These are phyloP conservation scores for Pampus argenteus DNA, from an alignment of 2,797 vertebrate genomes.

Conservation along the genomic window DNA sequence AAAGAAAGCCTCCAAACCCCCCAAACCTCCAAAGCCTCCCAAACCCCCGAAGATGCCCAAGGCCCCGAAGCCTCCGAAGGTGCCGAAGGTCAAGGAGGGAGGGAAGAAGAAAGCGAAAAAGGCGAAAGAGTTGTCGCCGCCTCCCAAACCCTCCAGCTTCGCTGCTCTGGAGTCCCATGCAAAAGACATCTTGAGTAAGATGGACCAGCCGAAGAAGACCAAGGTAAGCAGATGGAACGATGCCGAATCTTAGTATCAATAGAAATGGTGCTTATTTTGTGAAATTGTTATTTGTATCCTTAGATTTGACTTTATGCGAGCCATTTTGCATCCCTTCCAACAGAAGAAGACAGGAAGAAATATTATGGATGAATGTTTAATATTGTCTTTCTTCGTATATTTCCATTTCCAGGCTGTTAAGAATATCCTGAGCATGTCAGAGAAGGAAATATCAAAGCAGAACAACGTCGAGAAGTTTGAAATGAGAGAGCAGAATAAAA, in stretches of 20 bases:
- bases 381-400: constrained; percentile 5
- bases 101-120: constrained; percentile 96
- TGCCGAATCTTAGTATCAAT: neutral
- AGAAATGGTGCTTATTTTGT: neutral
- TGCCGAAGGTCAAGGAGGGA: constrained; percentile 91
- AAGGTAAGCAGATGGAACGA: constrained; percentile 81
- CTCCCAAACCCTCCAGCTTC: constrained; percentile 91
- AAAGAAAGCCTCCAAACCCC: constrained; percentile 87
- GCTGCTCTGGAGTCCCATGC: constrained; percentile 95
- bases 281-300: neutral
- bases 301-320: neutral
- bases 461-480: constrained; percentile 94
- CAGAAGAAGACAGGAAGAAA: neutral
- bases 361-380: neutral
- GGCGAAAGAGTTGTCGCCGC: constrained; percentile 84
- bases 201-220: constrained; percentile 95
- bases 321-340: constrained; percentile 1
- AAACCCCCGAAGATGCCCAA: constrained; percentile 85
- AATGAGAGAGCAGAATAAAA: constrained; percentile 96
- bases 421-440: constrained; percentile 89
- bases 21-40: constrained; percentile 77
- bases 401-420: constrained; percentile 87
- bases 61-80: constrained; percentile 84
- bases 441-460: constrained; percentile 91
- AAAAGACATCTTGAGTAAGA: constrained; percentile 95